Evolutionary conservation across 1,140 invertebrate genomes (phyloP).

Genomic region (Macrocentrus cingulum): DNA sequence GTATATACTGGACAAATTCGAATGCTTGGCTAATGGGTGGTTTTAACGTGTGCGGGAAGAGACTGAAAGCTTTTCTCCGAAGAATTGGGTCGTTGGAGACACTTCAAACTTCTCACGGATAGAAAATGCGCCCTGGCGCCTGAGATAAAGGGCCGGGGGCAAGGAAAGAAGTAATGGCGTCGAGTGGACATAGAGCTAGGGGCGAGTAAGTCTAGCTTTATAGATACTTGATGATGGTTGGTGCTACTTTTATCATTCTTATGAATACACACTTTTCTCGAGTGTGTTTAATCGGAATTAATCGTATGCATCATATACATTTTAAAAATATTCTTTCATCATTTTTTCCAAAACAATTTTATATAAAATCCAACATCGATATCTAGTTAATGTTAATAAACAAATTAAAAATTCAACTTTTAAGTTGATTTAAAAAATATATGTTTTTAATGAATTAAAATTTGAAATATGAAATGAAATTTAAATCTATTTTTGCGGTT

Average conservation of each 20-base stretch:
- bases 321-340: no score
- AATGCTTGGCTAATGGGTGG: not conserved
- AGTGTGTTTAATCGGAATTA: no score
- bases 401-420: no score
- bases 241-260: constrained; percentile 12
- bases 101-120: constrained; percentile 20
- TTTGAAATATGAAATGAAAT: no score
- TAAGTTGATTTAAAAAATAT: no score
- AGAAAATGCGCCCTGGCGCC: constrained; percentile 8
- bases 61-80: constrained; percentile 21
- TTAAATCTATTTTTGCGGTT: no score
- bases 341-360: no score
- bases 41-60: not conserved
- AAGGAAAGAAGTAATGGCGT: not conserved
- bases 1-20: not conserved
- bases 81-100: constrained; percentile 27
- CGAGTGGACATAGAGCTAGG: not conserved
- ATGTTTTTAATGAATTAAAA: no score
- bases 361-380: no score
- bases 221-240: not conserved
- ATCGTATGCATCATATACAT: no score
- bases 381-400: no score
- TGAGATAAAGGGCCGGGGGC: not conserved
- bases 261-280: not conserved
- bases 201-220: not conserved